Evolutionary conservation across 2,888 invertebrate species (phyloP).

Genomic region (Metellina segmentata): DNA sequence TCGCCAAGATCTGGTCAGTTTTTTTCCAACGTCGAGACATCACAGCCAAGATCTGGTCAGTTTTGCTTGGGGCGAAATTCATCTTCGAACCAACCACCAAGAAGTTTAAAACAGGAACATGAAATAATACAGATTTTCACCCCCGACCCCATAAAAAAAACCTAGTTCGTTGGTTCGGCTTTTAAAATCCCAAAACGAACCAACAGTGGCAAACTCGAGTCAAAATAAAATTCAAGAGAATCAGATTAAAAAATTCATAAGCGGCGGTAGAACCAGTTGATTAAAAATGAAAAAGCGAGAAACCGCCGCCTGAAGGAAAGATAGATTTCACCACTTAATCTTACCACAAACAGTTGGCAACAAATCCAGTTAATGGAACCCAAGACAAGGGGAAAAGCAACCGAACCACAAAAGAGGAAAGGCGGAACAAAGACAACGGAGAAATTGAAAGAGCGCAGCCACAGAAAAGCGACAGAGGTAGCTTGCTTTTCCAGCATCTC

Average conservation of each 20-base stretch:
- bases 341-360: neutral
- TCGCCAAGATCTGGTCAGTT: too few relatives aligned
- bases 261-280: too few relatives aligned
- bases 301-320: neutral
- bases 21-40: too few relatives aligned
- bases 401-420: neutral
- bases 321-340: neutral
- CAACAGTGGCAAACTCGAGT: too few relatives aligned
- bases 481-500: conserved; percentile 21
- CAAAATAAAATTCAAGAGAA: too few relatives aligned
- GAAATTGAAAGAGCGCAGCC: neutral
- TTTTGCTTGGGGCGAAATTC: too few relatives aligned
- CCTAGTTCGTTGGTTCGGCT: neutral
- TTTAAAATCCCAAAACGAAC: too few relatives aligned
- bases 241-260: too few relatives aligned
- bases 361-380: neutral
- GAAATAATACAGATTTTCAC: neutral
- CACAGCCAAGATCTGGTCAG: too few relatives aligned
- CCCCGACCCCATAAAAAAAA: neutral
- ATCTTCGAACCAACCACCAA: too few relatives aligned
- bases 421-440: neutral
- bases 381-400: neutral
- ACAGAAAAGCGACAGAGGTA: neutral
- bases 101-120: too few relatives aligned
- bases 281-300: neutral